A percentile compares a stretch with the other conserved stretches of the same genome.
These are phyloP conservation scores for Lipotes vexillifer DNA, from an alignment of 2,113 vertebrate genomes.

Conservation along the genomic window DNA sequence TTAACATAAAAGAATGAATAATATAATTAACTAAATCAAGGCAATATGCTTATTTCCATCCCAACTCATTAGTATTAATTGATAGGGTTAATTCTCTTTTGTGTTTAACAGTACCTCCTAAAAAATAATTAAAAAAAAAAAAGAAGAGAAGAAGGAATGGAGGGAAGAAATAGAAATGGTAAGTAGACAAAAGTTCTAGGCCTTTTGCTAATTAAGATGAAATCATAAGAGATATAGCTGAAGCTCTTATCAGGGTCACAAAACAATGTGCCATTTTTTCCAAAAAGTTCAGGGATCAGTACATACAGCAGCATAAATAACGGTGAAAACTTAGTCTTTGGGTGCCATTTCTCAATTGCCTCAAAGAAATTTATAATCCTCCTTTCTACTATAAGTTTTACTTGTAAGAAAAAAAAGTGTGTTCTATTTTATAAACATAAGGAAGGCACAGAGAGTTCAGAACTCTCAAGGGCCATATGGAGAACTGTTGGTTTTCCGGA, in stretches of 20 bases:
- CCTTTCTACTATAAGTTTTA: not conserved
- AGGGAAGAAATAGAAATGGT: not conserved
- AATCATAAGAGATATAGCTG: not conserved
- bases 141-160: not conserved
- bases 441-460: not conserved
- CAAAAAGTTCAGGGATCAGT: not conserved
- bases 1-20: constrained; percentile 67
- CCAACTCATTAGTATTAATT: constrained; percentile 67
- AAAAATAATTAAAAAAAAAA: not conserved
- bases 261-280: not conserved
- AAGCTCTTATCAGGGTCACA: not conserved
- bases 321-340: not conserved
- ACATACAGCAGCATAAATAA: not conserved
- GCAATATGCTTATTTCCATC: not conserved
- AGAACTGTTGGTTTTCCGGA: not conserved
- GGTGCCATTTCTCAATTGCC: not conserved
- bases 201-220: constrained; percentile 12
- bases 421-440: constrained; percentile 14
- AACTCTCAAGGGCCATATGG: not conserved
- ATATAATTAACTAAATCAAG: constrained; percentile 64
- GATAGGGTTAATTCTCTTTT: constrained; percentile 64
- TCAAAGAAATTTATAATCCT: constrained; percentile 20
- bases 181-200: constrained; percentile 14
- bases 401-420: not conserved
- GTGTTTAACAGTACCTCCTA: constrained; percentile 1